phyloP scores from a whole-genome alignment of 2,888 invertebrate species.

The Synanthedon vespiformis region DNA sequence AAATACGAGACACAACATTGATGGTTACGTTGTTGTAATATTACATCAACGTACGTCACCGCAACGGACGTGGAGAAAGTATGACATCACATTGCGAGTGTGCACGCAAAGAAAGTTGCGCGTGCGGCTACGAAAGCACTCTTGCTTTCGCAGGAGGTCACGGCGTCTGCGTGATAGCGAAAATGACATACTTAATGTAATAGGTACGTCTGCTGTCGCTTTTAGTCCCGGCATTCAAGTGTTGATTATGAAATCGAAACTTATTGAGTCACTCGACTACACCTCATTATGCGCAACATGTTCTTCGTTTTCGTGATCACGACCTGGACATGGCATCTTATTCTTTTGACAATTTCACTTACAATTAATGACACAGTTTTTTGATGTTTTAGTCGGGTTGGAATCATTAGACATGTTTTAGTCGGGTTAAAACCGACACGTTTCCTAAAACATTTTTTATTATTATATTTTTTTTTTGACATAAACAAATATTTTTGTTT shows the following conservation, averaged over 20 bases:
- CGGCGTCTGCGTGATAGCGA: slow-evolving; percentile 62
- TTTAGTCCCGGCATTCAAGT: slow-evolving; percentile 59
- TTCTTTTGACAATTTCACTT: no score
- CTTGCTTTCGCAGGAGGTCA: slow-evolving; percentile 62
- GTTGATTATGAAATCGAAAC: slow-evolving; percentile 58
- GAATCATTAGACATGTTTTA: no score
- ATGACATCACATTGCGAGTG: slow-evolving; percentile 43
- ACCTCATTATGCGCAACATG: slow-evolving; percentile 23
- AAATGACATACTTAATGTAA: slow-evolving; percentile 49
- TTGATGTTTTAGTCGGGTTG: no score
- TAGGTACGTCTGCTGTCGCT: slow-evolving; percentile 37
- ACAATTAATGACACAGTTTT: no score
- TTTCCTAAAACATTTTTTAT: no score
- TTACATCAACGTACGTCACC: slow-evolving; percentile 56
- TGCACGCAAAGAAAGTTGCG: slow-evolving; percentile 65
- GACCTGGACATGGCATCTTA: background rate
- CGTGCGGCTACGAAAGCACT: slow-evolving; percentile 46
- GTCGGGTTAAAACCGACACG: no score
- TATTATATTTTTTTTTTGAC: no score
- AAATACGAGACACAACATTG: slow-evolving; percentile 15
- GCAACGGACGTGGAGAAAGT: slow-evolving; percentile 48
- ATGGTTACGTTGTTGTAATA: slow-evolving; percentile 36
- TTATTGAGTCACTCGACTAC: slow-evolving; percentile 41
- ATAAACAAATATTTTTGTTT: no score
- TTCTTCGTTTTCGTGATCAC: slow-evolving; percentile 16